Conservation (phyloP, 1,140 invertebrate species). For the Lutraria rhynchaena region DNA sequence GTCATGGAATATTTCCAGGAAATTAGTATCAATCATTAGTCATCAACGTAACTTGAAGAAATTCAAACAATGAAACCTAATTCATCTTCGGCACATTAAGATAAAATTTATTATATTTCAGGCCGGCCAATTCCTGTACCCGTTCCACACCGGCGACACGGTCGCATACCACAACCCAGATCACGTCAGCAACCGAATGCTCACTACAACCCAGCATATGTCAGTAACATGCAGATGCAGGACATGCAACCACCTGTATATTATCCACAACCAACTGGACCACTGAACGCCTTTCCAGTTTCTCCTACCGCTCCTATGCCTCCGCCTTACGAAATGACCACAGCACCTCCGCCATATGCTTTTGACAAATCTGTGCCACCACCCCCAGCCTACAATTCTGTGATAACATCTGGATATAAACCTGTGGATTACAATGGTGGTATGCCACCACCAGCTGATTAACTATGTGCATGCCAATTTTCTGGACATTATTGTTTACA, state of each 20-base stretch:
- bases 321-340: constrained; percentile 40
- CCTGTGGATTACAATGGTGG: constrained; percentile 29
- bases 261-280: neutral
- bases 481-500: too few species aligned
- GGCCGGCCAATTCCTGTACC: constrained; percentile 3
- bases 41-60: too few species aligned
- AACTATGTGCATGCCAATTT: too few species aligned
- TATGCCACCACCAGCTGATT: constrained; percentile 37
- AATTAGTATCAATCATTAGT: too few species aligned
- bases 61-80: too few species aligned
- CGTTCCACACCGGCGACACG: neutral
- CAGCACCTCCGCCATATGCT: constrained; percentile 32
- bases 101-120: too few species aligned
- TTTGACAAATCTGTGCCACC: constrained; percentile 2
- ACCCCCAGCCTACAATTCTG: constrained; percentile 28
- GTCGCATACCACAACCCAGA: neutral
- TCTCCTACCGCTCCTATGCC: constrained; percentile 41
- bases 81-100: too few species aligned
- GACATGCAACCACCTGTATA: neutral
- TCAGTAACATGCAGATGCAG: neutral
- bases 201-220: constrained; percentile 24
- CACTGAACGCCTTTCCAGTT: constrained; percentile 8
- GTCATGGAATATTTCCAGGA: too few species aligned
- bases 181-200: neutral
- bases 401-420: constrained; percentile 21